Conservation (phyloP, 2,797 vertebrate genomes). For the Notolepis coatsorum region DNA sequence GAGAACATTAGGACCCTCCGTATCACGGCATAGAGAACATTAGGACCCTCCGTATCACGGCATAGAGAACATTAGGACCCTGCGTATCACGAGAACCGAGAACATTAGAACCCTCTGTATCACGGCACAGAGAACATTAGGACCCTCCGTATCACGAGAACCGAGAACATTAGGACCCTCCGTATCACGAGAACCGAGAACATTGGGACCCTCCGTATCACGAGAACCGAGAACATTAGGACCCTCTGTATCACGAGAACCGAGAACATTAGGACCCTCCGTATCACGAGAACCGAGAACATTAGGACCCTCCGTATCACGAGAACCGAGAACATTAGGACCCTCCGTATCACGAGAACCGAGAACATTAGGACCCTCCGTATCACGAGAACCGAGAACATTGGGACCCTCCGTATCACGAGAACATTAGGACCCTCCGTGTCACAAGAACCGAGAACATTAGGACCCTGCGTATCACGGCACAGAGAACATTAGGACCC, state of each 20-base stretch:
- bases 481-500: conserved; percentile 56
- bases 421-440: conserved; percentile 54
- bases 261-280: conserved; percentile 53
- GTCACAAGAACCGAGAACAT: conserved; percentile 61
- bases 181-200: no score
- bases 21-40: no score
- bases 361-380: conserved; percentile 55
- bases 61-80: conserved; percentile 56
- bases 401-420: conserved; percentile 42
- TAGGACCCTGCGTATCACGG: no score
- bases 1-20: conserved; percentile 55
- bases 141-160: no score
- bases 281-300: no score
- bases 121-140: conserved; percentile 59
- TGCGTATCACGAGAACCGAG: no score
- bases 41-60: no score
- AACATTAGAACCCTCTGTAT: conserved; percentile 51
- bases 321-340: conserved; percentile 55
- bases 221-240: conserved; percentile 55
- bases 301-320: conserved; percentile 40
- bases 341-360: no score
- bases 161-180: conserved; percentile 52
- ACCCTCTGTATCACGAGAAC: no score
- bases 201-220: conserved; percentile 44
- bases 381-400: no score